A percentile compares a stretch with the other conserved stretches of the same genome.
Evolutionary conservation across 1,140 invertebrate species (phyloP).

Genomic region (Nymphalis io): DNA sequence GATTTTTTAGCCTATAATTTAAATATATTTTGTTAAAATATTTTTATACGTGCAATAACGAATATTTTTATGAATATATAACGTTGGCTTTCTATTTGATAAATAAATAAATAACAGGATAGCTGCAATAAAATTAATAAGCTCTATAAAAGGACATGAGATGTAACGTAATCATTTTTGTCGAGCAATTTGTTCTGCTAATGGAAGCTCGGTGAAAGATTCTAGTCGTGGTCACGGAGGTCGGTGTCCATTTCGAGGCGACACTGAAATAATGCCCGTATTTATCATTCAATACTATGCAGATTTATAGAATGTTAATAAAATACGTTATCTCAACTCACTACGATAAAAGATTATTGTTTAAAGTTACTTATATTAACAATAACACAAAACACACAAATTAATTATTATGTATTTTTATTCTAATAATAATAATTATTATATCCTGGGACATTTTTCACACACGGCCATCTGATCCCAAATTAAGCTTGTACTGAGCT

Average conservation of each 20-base stretch:
- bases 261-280: slow-evolving; percentile 54
- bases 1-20: too few species aligned
- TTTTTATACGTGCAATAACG: too few species aligned
- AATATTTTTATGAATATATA: too few species aligned
- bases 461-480: too few species aligned
- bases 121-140: slow-evolving; percentile 27
- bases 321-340: slow-evolving; percentile 19
- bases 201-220: slow-evolving; percentile 58
- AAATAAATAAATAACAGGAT: not conserved
- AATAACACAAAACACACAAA: too few species aligned
- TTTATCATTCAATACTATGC: slow-evolving; percentile 48
- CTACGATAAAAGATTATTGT: not conserved
- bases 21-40: too few species aligned
- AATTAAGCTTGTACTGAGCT: too few species aligned
- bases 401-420: too few species aligned
- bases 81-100: too few species aligned
- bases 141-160: slow-evolving; percentile 21
- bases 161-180: slow-evolving; percentile 45
- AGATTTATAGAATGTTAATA: slow-evolving; percentile 34
- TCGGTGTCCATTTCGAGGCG: slow-evolving; percentile 54
- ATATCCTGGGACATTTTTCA: too few species aligned
- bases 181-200: slow-evolving; percentile 62
- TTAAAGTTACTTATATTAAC: not conserved
- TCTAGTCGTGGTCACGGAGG: slow-evolving; percentile 58
- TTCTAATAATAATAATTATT: too few species aligned